A percentile compares a stretch with the other conserved stretches of the same genome.
phyloP scores from a whole-genome alignment of 2,113 vertebrate species.

The Callithrix jacchus region DNA sequence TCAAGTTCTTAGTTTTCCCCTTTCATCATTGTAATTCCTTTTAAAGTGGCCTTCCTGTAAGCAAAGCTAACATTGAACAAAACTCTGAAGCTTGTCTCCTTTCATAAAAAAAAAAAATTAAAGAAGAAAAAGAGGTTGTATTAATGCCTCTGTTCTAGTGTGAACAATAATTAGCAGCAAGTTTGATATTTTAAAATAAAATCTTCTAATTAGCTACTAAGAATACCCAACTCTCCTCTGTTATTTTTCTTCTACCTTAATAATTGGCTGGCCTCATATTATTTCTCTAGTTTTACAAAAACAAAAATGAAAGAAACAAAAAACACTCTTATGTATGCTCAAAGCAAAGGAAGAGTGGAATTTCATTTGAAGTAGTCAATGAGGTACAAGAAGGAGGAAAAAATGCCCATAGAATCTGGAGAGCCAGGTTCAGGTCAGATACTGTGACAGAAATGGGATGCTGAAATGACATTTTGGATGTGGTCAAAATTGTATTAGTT shows the following conservation, averaged over 20 bases:
- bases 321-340: background rate
- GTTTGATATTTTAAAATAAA: background rate
- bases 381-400: background rate
- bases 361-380: background rate
- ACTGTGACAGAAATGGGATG: background rate
- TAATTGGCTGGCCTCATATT: background rate
- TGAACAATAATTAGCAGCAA: background rate
- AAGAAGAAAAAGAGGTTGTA: background rate
- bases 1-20: background rate
- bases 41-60: background rate
- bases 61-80: background rate
- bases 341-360: background rate
- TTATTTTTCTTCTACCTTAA: background rate
- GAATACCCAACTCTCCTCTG: background rate
- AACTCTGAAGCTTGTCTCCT: background rate
- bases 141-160: background rate
- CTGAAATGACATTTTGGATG: background rate
- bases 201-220: background rate
- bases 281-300: background rate
- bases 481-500: background rate
- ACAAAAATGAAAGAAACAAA: background rate
- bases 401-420: background rate
- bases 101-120: background rate
- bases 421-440: background rate
- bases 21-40: background rate